phyloP scores from a whole-genome alignment of 2,113 vertebrate species.

The Zapornia atra region DNA sequence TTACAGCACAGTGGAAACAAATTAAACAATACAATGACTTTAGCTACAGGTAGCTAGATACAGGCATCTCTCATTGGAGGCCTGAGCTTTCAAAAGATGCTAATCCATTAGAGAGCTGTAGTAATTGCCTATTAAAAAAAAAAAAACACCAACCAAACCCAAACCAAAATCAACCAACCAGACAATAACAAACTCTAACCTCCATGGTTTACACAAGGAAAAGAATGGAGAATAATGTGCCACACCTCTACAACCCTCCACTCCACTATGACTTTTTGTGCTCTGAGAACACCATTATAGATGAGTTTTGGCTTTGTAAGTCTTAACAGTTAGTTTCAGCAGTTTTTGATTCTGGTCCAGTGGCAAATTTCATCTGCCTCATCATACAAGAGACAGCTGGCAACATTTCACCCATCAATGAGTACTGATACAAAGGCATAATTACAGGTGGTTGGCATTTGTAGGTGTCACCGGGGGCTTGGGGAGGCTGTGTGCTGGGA shows the following conservation, averaged over 20 bases:
- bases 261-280: background rate
- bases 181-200: background rate
- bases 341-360: background rate
- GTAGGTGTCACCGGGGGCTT: background rate
- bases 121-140: background rate
- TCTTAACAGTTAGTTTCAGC: background rate
- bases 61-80: background rate
- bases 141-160: background rate
- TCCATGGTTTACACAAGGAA: background rate
- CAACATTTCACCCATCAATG: background rate
- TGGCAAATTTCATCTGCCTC: background rate
- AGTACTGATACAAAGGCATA: fast-evolving
- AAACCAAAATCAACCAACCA: background rate
- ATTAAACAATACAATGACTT: background rate
- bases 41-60: background rate
- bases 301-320: background rate
- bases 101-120: background rate
- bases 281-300: background rate
- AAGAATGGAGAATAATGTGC: background rate
- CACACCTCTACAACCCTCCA: background rate
- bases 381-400: background rate
- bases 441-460: background rate
- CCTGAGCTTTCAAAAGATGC: background rate
- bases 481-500: background rate
- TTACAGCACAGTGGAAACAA: background rate